These are phyloP conservation scores for Agriotes lineatus DNA, from an alignment of 2,888 invertebrate genomes.

Conservation along the genomic window DNA sequence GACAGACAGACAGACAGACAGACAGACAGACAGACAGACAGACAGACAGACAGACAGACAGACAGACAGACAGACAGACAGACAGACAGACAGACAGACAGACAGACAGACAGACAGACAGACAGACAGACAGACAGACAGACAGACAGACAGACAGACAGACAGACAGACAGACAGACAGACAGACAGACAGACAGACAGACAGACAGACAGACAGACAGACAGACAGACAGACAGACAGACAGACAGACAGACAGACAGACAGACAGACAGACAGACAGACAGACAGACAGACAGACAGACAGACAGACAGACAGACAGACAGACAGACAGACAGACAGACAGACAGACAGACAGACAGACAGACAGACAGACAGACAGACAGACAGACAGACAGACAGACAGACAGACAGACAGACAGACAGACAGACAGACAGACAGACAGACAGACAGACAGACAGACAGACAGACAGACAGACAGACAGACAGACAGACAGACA, in stretches of 20 bases:
- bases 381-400: slow-evolving; percentile 20
- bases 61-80: slow-evolving; percentile 20
- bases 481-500: slow-evolving; percentile 20
- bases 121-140: slow-evolving; percentile 20
- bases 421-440: too few species aligned
- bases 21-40: slow-evolving; percentile 20
- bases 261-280: slow-evolving; percentile 20
- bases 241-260: slow-evolving; percentile 20
- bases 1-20: slow-evolving; percentile 20
- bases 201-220: slow-evolving; percentile 20
- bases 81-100: slow-evolving; percentile 20
- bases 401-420: slow-evolving; percentile 20
- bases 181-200: slow-evolving; percentile 20
- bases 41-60: slow-evolving; percentile 20
- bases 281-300: slow-evolving; percentile 20
- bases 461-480: slow-evolving; percentile 20
- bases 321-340: slow-evolving; percentile 20
- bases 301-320: slow-evolving; percentile 19
- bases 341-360: slow-evolving; percentile 20
- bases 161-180: slow-evolving; percentile 20
- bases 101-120: slow-evolving; percentile 20
- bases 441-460: slow-evolving; percentile 19
- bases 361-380: slow-evolving; percentile 20
- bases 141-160: slow-evolving; percentile 20
- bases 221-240: slow-evolving; percentile 20